phyloP scores from a whole-genome alignment of 2,113 vertebrate genomes.

The Sardina pilchardus region DNA sequence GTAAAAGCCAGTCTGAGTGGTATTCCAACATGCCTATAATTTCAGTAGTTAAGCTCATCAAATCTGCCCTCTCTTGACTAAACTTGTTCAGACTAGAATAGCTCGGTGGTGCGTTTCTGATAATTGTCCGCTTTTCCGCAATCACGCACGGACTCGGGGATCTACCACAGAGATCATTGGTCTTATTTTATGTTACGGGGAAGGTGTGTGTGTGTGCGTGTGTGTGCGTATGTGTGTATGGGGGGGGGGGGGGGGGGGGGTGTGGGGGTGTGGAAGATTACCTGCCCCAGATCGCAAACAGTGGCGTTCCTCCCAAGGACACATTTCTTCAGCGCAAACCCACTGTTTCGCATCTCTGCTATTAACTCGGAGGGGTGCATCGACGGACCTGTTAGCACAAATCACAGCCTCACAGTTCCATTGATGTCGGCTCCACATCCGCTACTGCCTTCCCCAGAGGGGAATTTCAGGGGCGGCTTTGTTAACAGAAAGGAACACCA shows the following conservation, averaged over 20 bases:
- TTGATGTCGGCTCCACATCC: slow-evolving; percentile 86
- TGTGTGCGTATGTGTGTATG: slow-evolving; percentile 16
- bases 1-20: slow-evolving; percentile 27
- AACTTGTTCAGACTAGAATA: slow-evolving; percentile 42
- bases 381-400: slow-evolving; percentile 98
- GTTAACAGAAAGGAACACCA: slow-evolving; percentile 96
- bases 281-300: slow-evolving; percentile 95
- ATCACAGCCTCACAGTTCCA: slow-evolving; percentile 93
- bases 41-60: slow-evolving; percentile 45
- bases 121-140: slow-evolving; percentile 77
- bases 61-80: slow-evolving; percentile 44
- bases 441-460: slow-evolving; percentile 84
- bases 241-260: slow-evolving; percentile 27
- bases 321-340: slow-evolving; percentile 99
- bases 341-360: slow-evolving; percentile 99
- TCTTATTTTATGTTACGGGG: slow-evolving; percentile 66
- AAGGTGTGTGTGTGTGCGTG: slow-evolving; percentile 19
- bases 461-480: slow-evolving; percentile 91
- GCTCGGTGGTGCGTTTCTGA: slow-evolving; percentile 35
- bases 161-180: slow-evolving; percentile 74
- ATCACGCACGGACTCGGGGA: slow-evolving; percentile 75
- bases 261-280: slow-evolving; percentile 78
- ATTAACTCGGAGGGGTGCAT: slow-evolving; percentile 99
- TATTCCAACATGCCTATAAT: slow-evolving; percentile 29
- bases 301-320: slow-evolving; percentile 96